phyloP scores from a whole-genome alignment of 2,113 vertebrate genomes.

The Aplodontia rufa region DNA sequence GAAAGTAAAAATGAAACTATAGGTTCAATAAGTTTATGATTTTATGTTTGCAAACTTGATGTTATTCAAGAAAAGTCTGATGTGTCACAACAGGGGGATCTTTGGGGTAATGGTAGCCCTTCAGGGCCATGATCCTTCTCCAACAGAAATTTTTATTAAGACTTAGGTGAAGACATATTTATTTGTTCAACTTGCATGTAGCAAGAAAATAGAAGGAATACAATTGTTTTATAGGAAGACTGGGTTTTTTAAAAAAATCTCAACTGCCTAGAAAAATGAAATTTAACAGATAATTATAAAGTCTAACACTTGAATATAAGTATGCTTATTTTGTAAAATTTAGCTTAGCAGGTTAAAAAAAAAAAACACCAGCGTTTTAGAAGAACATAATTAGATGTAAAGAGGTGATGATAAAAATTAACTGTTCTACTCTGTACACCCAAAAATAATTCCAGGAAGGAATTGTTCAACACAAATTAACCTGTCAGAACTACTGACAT shows the following conservation, averaged over 20 bases:
- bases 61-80: neutral
- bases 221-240: neutral
- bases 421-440: neutral
- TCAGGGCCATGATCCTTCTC: neutral
- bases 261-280: neutral
- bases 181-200: conserved; percentile 4
- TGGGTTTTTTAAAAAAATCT: neutral
- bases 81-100: neutral
- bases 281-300: conserved; percentile 22
- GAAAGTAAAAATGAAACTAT: neutral
- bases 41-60: neutral
- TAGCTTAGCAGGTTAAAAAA: neutral
- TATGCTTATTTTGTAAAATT: neutral
- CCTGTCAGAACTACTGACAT: neutral
- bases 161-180: neutral
- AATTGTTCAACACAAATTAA: neutral
- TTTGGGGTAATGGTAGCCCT: neutral
- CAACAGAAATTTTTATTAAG: neutral
- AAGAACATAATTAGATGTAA: neutral
- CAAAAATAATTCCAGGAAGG: neutral
- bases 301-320: neutral
- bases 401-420: neutral
- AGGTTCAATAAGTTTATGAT: neutral
- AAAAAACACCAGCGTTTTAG: neutral
- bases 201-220: neutral